Conservation (phyloP, 1,140 invertebrate species). For the Drosophila nasuta region DNA sequence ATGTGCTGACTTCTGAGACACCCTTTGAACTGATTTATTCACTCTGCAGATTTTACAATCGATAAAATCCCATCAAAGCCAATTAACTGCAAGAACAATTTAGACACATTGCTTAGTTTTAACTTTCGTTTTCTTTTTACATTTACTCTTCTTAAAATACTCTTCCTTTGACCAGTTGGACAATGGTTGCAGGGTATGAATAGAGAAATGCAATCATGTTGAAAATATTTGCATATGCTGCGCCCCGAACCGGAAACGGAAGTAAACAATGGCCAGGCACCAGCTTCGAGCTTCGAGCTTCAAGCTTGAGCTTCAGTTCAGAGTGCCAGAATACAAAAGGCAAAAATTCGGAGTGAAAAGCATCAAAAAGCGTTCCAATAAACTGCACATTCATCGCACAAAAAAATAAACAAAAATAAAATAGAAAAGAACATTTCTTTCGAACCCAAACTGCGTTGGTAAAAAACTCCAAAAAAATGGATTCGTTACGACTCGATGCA, state of each 20-base stretch:
- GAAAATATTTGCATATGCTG: slow-evolving; percentile 80
- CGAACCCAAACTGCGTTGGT: slow-evolving; percentile 42
- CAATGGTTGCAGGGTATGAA: slow-evolving; percentile 23
- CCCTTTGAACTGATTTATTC: background rate
- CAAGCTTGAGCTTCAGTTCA: too few species aligned
- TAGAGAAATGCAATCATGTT: slow-evolving; percentile 75
- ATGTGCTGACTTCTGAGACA: too few species aligned
- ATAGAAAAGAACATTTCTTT: slow-evolving; percentile 25
- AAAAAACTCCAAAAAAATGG: slow-evolving; percentile 62
- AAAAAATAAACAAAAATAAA: slow-evolving; percentile 31
- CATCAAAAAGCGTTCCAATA: slow-evolving; percentile 65
- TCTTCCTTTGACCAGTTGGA: background rate
- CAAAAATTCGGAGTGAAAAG: slow-evolving; percentile 48
- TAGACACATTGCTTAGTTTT: background rate
- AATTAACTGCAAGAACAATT: background rate
- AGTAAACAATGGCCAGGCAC: slow-evolving; percentile 72
- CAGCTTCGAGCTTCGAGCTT: slow-evolving; percentile 1
- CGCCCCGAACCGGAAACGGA: slow-evolving; percentile 68
- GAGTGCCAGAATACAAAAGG: slow-evolving; percentile 45
- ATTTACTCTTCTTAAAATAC: background rate
- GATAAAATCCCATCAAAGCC: too few species aligned
- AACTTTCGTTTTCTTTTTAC: background rate
- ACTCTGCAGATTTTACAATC: too few species aligned
- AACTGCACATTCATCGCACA: slow-evolving; percentile 55
- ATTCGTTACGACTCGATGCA: slow-evolving; percentile 48